A percentile compares a stretch with the other conserved stretches of the same genome.
phyloP scores from a whole-genome alignment of 2,888 invertebrate species.

The Drosophila trichaetosa region DNA sequence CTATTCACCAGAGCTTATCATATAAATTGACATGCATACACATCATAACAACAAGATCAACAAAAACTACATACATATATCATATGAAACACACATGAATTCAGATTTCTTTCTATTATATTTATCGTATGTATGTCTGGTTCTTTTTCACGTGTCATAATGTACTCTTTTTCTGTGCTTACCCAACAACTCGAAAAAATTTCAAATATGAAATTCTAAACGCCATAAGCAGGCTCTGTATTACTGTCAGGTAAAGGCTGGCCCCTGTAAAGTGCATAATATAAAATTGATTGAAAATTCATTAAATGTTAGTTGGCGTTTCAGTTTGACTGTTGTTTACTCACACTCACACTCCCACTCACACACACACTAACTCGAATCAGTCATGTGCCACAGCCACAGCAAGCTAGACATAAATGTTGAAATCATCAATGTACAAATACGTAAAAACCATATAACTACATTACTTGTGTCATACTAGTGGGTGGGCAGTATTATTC shows the following conservation, averaged over 20 bases:
- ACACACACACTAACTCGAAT: slow-evolving; percentile 15
- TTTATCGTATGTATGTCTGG: slow-evolving; percentile 49
- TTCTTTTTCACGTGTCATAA: slow-evolving; percentile 54
- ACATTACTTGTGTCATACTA: slow-evolving; percentile 15
- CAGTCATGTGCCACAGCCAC: slow-evolving; percentile 24
- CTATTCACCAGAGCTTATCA: slow-evolving; percentile 65
- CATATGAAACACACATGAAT: slow-evolving; percentile 36
- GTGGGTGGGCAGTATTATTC: slow-evolving; percentile 21
- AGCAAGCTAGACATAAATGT: slow-evolving; percentile 26
- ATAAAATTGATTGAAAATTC: slow-evolving; percentile 62
- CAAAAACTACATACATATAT: slow-evolving; percentile 15
- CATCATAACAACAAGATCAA: slow-evolving; percentile 21
- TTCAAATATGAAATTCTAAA: slow-evolving; percentile 48
- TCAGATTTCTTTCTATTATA: slow-evolving; percentile 37
- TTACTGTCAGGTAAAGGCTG: slow-evolving; percentile 85
- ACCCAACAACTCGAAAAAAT: slow-evolving; percentile 40
- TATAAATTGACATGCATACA: slow-evolving; percentile 68
- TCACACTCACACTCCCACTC: slow-evolving; percentile 20
- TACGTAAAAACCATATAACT: slow-evolving; percentile 9
- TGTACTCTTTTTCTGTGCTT: slow-evolving; percentile 68
- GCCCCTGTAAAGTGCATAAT: slow-evolving; percentile 59
- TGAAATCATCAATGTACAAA: slow-evolving; percentile 32
- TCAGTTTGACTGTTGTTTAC: slow-evolving; percentile 72
- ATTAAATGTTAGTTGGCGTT: slow-evolving; percentile 77
- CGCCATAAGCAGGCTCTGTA: slow-evolving; percentile 83